Evolutionary conservation across 2,113 vertebrate species (phyloP).

Genomic region (Typhlomys cinereus): DNA sequence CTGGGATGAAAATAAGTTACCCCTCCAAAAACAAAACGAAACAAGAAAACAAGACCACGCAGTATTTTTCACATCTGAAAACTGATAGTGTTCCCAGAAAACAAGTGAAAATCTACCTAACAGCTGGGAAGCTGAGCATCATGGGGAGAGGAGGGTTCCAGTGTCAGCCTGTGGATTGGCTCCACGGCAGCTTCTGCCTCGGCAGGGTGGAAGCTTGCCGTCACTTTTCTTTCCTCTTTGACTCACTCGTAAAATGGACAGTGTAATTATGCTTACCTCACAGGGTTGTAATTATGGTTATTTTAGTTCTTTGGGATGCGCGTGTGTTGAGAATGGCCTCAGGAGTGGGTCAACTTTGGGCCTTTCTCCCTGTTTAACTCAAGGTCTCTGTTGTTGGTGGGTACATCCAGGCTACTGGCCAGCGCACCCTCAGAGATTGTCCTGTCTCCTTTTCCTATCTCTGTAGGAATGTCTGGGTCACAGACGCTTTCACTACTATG

Average conservation of each 20-base stretch:
- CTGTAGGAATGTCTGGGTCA: too few species aligned
- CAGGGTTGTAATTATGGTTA: neutral
- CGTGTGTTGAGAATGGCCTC: too few species aligned
- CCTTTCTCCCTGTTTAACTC: too few species aligned
- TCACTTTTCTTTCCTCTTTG: neutral
- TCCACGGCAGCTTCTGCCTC: neutral
- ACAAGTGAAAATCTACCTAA: neutral
- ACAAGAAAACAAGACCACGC: neutral
- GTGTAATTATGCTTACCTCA: neutral
- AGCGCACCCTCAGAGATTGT: too few species aligned
- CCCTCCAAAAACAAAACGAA: too few species aligned
- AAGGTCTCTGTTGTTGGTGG: too few species aligned
- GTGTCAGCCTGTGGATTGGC: neutral
- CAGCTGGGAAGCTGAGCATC: neutral
- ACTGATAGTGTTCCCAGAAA: neutral
- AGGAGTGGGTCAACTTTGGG: too few species aligned
- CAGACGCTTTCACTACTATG: too few species aligned
- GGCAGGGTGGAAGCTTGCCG: neutral
- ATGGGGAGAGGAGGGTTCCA: neutral
- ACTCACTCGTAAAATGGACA: neutral
- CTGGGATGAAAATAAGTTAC: slow-evolving; percentile 17
- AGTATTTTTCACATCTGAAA: slow-evolving; percentile 40
- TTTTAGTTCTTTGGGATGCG: too few species aligned
- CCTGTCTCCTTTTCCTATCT: too few species aligned
- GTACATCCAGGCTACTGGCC: too few species aligned